phyloP scores from a whole-genome alignment of 2,888 invertebrate genomes.

The Lasioglossum leucozonium region DNA sequence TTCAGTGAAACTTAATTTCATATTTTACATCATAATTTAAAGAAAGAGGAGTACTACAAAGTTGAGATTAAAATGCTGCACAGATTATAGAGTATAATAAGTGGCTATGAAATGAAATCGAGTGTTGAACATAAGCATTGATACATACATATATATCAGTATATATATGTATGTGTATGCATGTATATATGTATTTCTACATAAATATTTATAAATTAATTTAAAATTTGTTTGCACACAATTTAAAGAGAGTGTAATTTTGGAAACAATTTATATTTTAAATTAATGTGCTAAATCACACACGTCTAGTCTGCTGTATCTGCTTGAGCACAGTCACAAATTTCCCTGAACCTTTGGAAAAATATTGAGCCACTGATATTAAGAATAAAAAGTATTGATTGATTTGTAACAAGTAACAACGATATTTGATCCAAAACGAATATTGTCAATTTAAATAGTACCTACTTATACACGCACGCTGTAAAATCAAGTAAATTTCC shows the following conservation, averaged over 20 bases:
- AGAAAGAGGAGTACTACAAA: constrained; percentile 26
- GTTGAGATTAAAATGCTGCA: constrained; percentile 28
- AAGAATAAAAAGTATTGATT: constrained; percentile 29
- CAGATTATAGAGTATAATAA: constrained; percentile 24
- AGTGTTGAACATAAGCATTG: constrained; percentile 26
- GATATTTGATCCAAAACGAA: constrained; percentile 10
- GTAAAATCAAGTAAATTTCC: constrained; percentile 17
- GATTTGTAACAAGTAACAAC: constrained; percentile 31
- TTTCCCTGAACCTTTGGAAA: constrained; percentile 72
- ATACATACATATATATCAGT: constrained; percentile 19
- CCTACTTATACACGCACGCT: constrained; percentile 13
- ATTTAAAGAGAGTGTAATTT: constrained; percentile 40
- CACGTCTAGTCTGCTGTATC: constrained; percentile 55
- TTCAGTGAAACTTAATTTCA: constrained; percentile 37
- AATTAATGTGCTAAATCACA: constrained; percentile 47
- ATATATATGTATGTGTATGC: constrained; percentile 11
- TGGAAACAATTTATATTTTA: constrained; percentile 37
- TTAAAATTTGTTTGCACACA: constrained; percentile 48
- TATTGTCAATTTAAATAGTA: constrained; percentile 46
- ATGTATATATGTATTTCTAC: constrained; percentile 22
- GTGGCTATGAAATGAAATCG: constrained; percentile 46
- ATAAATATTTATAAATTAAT: constrained; percentile 40
- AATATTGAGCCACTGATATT: constrained; percentile 42
- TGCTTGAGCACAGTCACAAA: constrained; percentile 45
- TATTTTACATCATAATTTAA: constrained; percentile 33